A percentile compares a stretch with the other conserved stretches of the same genome.
Evolutionary conservation across 2,888 invertebrate species (phyloP).

Genomic region (Embidobia sp.): DNA sequence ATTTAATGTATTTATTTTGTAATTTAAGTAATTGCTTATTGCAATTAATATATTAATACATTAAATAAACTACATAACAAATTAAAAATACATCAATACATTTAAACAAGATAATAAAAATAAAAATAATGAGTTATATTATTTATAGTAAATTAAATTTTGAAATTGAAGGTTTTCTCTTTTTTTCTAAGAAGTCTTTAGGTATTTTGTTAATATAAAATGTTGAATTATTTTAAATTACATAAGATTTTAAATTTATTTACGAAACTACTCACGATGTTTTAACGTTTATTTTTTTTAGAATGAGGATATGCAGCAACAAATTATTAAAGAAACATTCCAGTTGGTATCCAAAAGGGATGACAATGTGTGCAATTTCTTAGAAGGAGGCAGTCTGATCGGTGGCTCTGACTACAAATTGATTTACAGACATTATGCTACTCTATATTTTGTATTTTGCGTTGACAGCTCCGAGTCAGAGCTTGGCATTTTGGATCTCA

Average conservation of each 20-base stretch:
- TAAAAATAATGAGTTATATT: too few species aligned
- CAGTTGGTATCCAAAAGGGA: constrained; percentile 99
- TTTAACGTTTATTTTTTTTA: constrained; percentile 76
- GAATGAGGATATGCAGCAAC: constrained; percentile 99
- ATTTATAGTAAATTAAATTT: too few species aligned
- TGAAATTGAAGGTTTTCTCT: too few species aligned
- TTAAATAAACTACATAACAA: too few species aligned
- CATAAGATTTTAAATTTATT: constrained; percentile 34
- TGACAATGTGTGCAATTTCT: constrained; percentile 99
- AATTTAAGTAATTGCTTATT: too few species aligned
- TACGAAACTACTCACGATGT: neutral
- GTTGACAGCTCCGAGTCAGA: constrained; percentile 99
- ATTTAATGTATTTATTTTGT: too few species aligned
- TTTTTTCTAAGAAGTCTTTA: too few species aligned
- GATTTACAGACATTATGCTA: constrained; percentile 99
- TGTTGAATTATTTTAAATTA: constrained; percentile 11
- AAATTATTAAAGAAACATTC: constrained; percentile 99
- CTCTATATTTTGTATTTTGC: constrained; percentile 99
- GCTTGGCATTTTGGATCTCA: constrained; percentile 97
- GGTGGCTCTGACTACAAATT: constrained; percentile 99
- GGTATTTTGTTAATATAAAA: too few species aligned
- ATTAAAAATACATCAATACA: too few species aligned
- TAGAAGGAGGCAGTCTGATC: constrained; percentile 99
- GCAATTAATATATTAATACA: too few species aligned
- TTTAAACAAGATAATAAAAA: too few species aligned